Base-by-base conservation (phyloP, 1,140 invertebrate species). In the Teleogryllus occipitalis region DNA sequence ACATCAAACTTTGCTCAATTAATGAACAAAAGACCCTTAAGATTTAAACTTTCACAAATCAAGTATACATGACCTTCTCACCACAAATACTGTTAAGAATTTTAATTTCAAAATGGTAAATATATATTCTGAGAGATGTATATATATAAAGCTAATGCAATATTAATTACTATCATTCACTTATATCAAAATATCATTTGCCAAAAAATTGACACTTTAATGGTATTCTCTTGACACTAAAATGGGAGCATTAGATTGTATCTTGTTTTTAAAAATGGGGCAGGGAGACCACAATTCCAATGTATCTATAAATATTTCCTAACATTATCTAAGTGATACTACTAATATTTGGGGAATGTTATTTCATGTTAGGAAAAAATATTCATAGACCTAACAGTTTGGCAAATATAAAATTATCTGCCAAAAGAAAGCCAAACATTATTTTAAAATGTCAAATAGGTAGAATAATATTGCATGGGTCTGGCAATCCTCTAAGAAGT, bases 171-270 rank as follows among this genome's bases (percentile, higher is more conserved):
- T 65, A 65, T 65, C 18, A 65, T 65, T 65, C 18, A 65, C 54
- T 65, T 65, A 65, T 65, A 65, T 65, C 54, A 65, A 65, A 65
- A 65, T 65, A 65, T 65, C 54, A 65, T 65, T 65, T 65, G 54
- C 54, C 54, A 65, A 65, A 65, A 65, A 65, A 65, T 65, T 65
- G 54, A 65, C 54, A 65, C 54, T 65, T 65, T 65, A 65, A 65
- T 65, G 54, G 54, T 65, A 65, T 65, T 65, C 54, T 65, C 54
- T 65, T 18, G 54, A 65, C 54, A 65, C 54, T 65, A 65, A 65
- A 65, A 65, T 65, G 54, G 54, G 54, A 65, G 54, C 54, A 14
- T 14, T 14, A 65, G 54, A 65, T 65, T 65, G 54, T 65, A 65
- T 65, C 54, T 14, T 39, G 27, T 65, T 65, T 65, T 65, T 14